These are phyloP conservation scores for Heteromurus nitidus DNA, from an alignment of 2,888 invertebrate genomes.

Conservation along the genomic window DNA sequence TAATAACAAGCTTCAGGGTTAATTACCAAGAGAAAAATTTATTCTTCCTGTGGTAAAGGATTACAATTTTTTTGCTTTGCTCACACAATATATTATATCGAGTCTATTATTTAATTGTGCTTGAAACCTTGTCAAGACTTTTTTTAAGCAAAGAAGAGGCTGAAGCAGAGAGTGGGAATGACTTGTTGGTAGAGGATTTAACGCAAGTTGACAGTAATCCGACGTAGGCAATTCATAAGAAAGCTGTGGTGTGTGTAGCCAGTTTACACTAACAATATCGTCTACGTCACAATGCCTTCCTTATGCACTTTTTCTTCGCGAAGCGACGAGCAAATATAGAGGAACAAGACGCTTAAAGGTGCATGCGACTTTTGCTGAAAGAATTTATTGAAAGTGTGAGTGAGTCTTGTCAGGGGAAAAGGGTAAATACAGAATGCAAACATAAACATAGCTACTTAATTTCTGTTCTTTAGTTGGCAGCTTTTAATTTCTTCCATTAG, in stretches of 20 bases:
- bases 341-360: not conserved
- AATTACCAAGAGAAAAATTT: conserved; percentile 14
- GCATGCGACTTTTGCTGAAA: no score
- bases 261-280: not conserved
- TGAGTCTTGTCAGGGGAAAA: no score
- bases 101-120: not conserved
- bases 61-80: not conserved
- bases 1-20: conserved; percentile 29
- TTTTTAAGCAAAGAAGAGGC: not conserved
- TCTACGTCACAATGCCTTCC: not conserved
- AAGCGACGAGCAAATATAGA: no score
- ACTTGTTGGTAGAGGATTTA: not conserved
- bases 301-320: no score
- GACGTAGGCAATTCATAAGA: conserved; percentile 14
- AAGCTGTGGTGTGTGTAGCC: not conserved
- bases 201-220: conserved; percentile 25
- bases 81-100: not conserved
- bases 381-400: no score
- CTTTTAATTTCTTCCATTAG: not conserved
- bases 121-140: not conserved
- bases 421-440: no score
- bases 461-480: no score
- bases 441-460: no score
- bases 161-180: not conserved
- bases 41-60: no score